Conservation (phyloP, 2,797 vertebrate species). For the Huso huso region DNA sequence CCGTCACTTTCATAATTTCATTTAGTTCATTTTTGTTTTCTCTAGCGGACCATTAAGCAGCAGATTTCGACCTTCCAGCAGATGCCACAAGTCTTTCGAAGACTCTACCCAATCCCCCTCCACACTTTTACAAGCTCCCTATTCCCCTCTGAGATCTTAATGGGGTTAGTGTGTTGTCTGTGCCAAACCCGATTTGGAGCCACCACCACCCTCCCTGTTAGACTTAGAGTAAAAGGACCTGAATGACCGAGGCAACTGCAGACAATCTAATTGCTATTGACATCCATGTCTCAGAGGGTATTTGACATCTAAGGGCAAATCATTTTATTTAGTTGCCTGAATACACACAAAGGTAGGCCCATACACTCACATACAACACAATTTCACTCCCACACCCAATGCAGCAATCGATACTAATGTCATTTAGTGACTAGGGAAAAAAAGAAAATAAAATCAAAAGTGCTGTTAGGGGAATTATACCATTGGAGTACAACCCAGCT, state of each 20-base stretch:
- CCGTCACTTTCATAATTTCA: conserved; percentile 58
- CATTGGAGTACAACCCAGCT: conserved; percentile 59
- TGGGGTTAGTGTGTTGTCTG: conserved; percentile 66
- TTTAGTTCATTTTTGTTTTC: conserved; percentile 56
- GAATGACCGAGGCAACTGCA: conserved; percentile 62
- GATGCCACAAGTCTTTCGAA: conserved; percentile 58
- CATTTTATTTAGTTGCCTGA: conserved; percentile 75
- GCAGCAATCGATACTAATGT: conserved; percentile 69
- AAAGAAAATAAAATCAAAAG: conserved; percentile 74
- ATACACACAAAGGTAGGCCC: conserved; percentile 61
- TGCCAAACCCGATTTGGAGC: conserved; percentile 67
- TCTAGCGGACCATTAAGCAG: conserved; percentile 33
- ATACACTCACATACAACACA: conserved; percentile 46
- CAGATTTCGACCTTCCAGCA: conserved; percentile 63
- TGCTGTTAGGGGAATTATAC: conserved; percentile 66
- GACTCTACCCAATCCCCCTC: conserved; percentile 52
- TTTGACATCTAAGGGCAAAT: conserved; percentile 81
- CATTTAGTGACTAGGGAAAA: conserved; percentile 53
- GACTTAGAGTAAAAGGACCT: conserved; percentile 16
- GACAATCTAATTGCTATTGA: conserved; percentile 77
- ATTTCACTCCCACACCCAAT: conserved; percentile 45
- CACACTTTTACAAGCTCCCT: conserved; percentile 9
- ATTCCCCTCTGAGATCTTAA: conserved; percentile 56
- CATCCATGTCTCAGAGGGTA: conserved; percentile 71
- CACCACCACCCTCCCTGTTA: conserved; percentile 19